Conservation (phyloP, 53 echinoderm and acorn worm genomes). For the Patiria pectinifera region DNA sequence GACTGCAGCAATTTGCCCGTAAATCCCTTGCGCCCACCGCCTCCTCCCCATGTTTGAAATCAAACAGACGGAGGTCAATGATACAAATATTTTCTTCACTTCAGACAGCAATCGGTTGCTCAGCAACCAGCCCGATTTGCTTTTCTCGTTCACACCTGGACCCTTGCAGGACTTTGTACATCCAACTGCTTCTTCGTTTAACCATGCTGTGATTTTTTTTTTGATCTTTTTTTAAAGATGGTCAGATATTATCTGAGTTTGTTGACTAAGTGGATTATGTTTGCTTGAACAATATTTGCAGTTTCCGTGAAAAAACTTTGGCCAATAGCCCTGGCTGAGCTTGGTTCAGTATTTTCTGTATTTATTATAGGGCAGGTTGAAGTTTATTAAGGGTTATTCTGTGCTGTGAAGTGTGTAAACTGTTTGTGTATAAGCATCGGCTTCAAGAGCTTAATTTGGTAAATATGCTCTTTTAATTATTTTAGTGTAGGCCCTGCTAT, state of each 20-base stretch:
- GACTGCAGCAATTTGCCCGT: no score
- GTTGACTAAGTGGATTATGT: constrained; percentile 1
- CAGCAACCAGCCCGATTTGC: not conserved
- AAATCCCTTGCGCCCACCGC: no score
- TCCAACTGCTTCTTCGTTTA: not conserved
- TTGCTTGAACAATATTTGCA: constrained; percentile 10
- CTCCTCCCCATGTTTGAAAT: no score
- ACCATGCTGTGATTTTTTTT: not conserved
- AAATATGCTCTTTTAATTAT: not conserved
- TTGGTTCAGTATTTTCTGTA: not conserved
- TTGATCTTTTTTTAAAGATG: not conserved
- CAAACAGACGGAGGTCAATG: not conserved
- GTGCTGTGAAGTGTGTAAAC: not conserved
- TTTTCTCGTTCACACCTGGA: not conserved
- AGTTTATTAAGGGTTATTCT: not conserved
- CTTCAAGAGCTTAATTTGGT: not conserved
- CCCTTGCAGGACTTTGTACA: not conserved
- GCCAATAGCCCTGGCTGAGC: not conserved
- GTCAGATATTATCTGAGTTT: not conserved
- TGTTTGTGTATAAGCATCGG: not conserved
- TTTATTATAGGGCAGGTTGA: constrained; percentile 4
- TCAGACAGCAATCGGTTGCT: not conserved
- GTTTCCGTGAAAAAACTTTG: not conserved
- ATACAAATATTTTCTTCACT: not conserved
- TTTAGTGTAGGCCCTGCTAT: not conserved